Evolutionary conservation across 2,113 vertebrate genomes (phyloP), one percentile per base, ranked within the genome.

Genomic region (Entelurus aequoreus): DNA sequence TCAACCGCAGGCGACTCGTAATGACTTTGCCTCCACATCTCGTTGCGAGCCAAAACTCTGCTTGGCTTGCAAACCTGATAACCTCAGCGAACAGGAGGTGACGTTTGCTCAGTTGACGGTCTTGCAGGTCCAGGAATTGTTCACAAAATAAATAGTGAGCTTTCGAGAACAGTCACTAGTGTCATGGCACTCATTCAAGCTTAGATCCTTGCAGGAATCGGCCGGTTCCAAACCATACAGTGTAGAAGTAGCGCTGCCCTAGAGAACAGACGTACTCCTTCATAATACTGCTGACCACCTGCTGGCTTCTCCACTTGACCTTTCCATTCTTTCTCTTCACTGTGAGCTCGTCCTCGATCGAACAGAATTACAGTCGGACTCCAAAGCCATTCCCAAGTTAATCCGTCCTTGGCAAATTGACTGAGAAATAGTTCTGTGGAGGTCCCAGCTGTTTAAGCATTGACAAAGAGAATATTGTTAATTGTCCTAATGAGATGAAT

Each of bases 1-100:
- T 9, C 14, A 38, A 54, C 56, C 70, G 38, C 60, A 63, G 42
- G 44, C 46, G 60, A 5, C 76, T 66, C 44, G 28, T 62, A 71
- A 78, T 54, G 64, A 64, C 61, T 69, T 60, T 42, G 55, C 65
- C 65, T 60, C 65, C 68, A 36, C 68, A 65, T 50, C 53, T 73
- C 2, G 10, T 48, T 28, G 8, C 1, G 63, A 77, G 58, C 9
- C 68, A 74, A 55, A 61, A 3, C 19, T 37, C 36, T 53, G 58
- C 47, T 28, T 0, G n/a, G 54, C 56, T 67, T 46, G 5, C 54
- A 60, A 15, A 52, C 66, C 61, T n/a, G 57, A 47, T 73, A 54
- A 76, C 54, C 61, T 63, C 66, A 52, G 35, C 5, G 44, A 0
- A 11, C 48, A 60, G 28, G 9, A 13, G 42, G 42, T 60, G 48